Evolutionary conservation across 2,888 invertebrate species (phyloP).

Genomic region (Oligia latruncula): DNA sequence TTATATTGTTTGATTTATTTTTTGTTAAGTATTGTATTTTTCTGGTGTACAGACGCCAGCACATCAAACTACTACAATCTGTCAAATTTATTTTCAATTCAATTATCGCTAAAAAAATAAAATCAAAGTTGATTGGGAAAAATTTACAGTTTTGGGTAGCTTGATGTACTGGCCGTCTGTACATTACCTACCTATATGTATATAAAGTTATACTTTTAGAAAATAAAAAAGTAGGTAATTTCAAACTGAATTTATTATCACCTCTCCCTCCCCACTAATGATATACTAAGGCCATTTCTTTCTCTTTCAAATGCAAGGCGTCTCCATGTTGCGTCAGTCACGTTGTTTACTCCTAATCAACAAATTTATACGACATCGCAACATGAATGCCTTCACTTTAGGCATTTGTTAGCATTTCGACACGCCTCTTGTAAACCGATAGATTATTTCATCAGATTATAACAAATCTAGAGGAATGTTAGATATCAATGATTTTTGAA

Average conservation of each 20-base stretch:
- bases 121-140: too few relatives aligned
- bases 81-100: too few relatives aligned
- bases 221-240: too few relatives aligned
- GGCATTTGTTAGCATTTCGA: constrained; percentile 41
- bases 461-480: background rate
- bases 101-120: too few relatives aligned
- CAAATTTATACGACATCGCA: constrained; percentile 30
- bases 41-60: too few relatives aligned
- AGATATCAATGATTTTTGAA: background rate
- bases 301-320: constrained; percentile 40
- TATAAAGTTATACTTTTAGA: too few relatives aligned
- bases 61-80: too few relatives aligned
- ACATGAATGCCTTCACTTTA: constrained; percentile 28
- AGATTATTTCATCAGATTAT: constrained; percentile 59
- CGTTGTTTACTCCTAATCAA: constrained; percentile 38
- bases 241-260: background rate
- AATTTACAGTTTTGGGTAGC: too few relatives aligned
- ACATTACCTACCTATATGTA: too few relatives aligned
- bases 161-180: too few relatives aligned
- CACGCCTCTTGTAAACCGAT: constrained; percentile 46
- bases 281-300: constrained; percentile 6
- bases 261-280: background rate
- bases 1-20: too few relatives aligned
- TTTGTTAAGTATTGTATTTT: too few relatives aligned
- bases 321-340: constrained; percentile 47